Evolutionary conservation across 1,140 invertebrate genomes (phyloP), one percentile per base, ranked within the genome.

Genomic region (Drosophila equinoxialis): DNA sequence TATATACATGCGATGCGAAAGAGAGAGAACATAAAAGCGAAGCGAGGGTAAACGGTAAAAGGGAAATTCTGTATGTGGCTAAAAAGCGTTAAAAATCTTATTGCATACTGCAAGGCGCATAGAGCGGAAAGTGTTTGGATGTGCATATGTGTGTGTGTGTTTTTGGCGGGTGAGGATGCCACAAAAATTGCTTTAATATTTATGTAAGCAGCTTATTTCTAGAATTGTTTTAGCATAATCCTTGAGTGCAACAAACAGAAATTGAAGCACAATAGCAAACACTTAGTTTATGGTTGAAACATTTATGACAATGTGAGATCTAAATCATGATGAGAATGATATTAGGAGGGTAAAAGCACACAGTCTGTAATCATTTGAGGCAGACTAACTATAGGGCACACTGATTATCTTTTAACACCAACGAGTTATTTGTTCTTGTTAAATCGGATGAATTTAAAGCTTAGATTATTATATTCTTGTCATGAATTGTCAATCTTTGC

Each of bases 21-120:
- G 8, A 23, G 45, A 11, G 45, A 39, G 5, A 13, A 39, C 35
- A 13, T 39, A 39, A 13, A 39, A 39, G 11, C 1, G 45, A 11
- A 37, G 3, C 14, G 14, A 17, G 42, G 17, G 3, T 10, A 42
- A 13, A 39, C 37, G 61, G 45, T 70, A 68, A 23, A 30, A 54
- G 10, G 41, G 20, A 14, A 51, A 66, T 17, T 57, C 20, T 48
- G 11, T 23, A 37, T 58, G 20, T 35, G 33, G 11, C 6, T 45
- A 64, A 51, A 23, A 48, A 51, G 62, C 48, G 48, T 55, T 55
- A 20, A 65, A 66, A 57, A 41, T 66, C 37, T 57, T 42, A 51
- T 66, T 66, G 65, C 54, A 66, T 58, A 66, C 39, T 66, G 35
- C 65, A 66, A 58, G 65, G 65, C 37, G 65, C 64, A 30, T 23